phyloP scores from a whole-genome alignment of 2,888 invertebrate genomes.

The Acrobasis consociella region DNA sequence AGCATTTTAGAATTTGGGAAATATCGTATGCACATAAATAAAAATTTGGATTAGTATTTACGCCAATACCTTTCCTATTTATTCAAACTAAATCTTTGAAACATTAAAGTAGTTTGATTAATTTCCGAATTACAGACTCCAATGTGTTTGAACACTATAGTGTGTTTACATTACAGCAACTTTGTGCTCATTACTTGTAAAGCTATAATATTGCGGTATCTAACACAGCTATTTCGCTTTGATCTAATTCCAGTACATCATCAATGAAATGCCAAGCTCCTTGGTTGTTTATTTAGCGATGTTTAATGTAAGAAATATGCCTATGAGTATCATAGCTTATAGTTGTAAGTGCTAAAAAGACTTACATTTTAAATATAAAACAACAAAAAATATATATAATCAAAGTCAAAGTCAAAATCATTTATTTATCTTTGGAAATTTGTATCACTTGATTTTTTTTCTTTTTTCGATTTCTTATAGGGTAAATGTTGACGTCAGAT shows the following conservation, averaged over 20 bases:
- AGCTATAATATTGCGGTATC: constrained; percentile 31
- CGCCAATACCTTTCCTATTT: no score
- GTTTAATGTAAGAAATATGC: constrained; percentile 20
- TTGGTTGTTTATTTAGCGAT: constrained; percentile 33
- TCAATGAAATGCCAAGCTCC: constrained; percentile 30
- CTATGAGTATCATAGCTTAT: neutral
- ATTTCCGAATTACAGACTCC: neutral
- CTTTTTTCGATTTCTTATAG: no score
- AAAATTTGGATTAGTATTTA: no score
- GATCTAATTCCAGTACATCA: constrained; percentile 36
- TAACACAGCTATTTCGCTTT: constrained; percentile 33
- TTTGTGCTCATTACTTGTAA: constrained; percentile 25
- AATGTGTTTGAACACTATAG: constrained; percentile 6
- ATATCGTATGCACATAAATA: no score
- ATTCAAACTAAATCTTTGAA: neutral
- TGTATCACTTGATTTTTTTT: no score
- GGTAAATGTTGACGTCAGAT: no score
- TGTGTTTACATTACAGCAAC: constrained; percentile 11
- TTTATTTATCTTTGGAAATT: no score
- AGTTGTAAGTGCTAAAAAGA: no score
- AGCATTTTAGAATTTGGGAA: no score
- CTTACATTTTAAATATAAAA: no score
- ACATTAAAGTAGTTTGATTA: neutral
- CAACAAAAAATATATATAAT: no score
- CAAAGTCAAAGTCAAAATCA: no score